Base-by-base conservation (phyloP, 2,113 vertebrate species). In the Dolichallabes microphthalmus region DNA sequence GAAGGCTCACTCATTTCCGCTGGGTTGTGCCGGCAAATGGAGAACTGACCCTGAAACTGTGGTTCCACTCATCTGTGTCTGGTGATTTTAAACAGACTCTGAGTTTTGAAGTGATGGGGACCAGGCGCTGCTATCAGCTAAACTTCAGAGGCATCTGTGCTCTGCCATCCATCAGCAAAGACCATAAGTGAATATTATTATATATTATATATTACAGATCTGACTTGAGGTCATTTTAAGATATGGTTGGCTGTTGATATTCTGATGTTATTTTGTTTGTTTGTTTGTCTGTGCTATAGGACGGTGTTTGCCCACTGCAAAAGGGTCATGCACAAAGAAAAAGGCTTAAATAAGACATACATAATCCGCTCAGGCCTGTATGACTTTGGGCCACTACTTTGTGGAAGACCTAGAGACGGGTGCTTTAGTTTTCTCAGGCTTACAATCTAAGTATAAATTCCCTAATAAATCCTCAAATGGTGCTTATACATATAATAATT, bases 381-480 rank as follows among this genome's bases (percentile, higher is more conserved):
- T 92, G 93, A 97, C 86, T 99, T 98, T 2, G 98, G 98, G 19
- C 96, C 97, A 0, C 92, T 99, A 87, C 93, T 98, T 14, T 98
- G 96, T 90, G 95, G 97, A 74, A 98, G 96, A 90, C 95, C 94
- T 75, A 96, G 96, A 92, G 96, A 97, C 52, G 94, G 95, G 98
- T 97, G 93, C 35, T 58, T 35, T 30, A 39, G 32, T 80, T 85
- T 27, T 45, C 35, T 58, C 12, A 27, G n/a, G 39, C 9, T 20
- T 84, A 27, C 11, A 27, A 80, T 82, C 71, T 58, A 39, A 55
- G 30, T 25, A 53, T 55, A 20, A 10, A 35, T 55, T 71, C 25
- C 13, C 15, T n/a, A 52, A 13, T n/a, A 20, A 52, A 52, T 74
- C 45, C 45, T 75, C 12, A 73, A 50, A 73, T 50, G 25, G 35